Evolutionary conservation across 2,797 vertebrate genomes (phyloP), one percentile per base, ranked within the genome.

Genomic region (Hypotaenidia philippensis): DNA sequence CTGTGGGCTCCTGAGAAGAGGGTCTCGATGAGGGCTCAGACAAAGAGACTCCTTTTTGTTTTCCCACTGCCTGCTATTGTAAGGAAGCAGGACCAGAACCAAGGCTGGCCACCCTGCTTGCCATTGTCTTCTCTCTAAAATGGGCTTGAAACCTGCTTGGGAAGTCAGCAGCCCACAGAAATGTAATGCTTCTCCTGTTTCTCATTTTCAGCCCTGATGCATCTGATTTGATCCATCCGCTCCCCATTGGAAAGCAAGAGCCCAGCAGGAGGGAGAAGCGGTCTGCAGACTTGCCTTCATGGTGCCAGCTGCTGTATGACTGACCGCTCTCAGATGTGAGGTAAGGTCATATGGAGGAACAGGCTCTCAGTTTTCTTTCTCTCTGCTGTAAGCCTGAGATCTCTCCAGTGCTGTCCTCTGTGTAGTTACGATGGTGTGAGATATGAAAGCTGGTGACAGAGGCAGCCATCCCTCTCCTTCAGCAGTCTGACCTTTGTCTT

Each of bases 261-360:
- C 40, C 34, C 49, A 22, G 6, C 57, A 27, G 80, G 64, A 72
- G 8, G 5, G 70, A 79, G 71, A 1, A 56, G 38, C 2, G 6
- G 11, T 20, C 40, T 69, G 29, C 14, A 20, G 31, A 8, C 7
- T 69, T 0, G 0, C 9, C 18, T 27, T 36, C 0, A 3, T 26
- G 45, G 36, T 27, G 1, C 9, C 23, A n/a, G 17, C 41, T 0
- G 0, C 29, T 0, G 0, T 26, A 1, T 0, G 2, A 53, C 3
- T 3, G 0, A 10, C 32, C 0, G 0, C 22, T 52, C 2, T 5
- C 1, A 11, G 41, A 12, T 9, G 3, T 8, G 0, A 91, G 93
- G 90, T 95, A n/a, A 75, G 79, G 31, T 21, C 61, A 14, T 12
- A 6, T 1, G 2, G 12, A 21, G 19, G 23, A 20, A 56, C 29